These are phyloP conservation scores for Ostrea edulis DNA, from an alignment of 1,140 invertebrate genomes.

Conservation along the genomic window DNA sequence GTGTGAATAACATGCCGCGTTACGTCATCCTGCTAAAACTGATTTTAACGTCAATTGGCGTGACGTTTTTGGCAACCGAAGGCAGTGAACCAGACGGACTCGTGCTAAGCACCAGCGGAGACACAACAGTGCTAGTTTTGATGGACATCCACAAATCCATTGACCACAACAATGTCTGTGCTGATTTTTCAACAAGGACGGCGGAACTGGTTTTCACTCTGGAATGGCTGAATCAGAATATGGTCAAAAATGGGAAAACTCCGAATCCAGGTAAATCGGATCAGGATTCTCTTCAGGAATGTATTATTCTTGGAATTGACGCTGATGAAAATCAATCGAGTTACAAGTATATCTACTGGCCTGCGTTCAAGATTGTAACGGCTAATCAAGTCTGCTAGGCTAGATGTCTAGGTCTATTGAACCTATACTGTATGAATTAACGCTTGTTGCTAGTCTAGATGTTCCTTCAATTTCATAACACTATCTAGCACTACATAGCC, in stretches of 20 bases:
- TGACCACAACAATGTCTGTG: slow-evolving; percentile 9
- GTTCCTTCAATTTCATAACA: no score
- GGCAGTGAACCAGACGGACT: not conserved
- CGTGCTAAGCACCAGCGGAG: not conserved
- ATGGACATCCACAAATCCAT: slow-evolving; percentile 44
- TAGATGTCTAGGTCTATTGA: no score
- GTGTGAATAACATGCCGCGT: not conserved
- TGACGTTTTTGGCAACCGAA: not conserved
- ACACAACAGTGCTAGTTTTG: slow-evolving; percentile 37
- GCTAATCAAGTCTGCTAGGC: no score
- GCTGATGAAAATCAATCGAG: no score
- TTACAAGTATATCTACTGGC: no score
- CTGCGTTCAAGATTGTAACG: no score
- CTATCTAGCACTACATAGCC: no score
- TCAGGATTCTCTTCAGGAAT: not conserved
- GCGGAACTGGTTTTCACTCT: slow-evolving; percentile 36
- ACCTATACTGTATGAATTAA: no score
- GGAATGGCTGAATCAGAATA: slow-evolving; percentile 40
- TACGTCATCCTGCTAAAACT: not conserved
- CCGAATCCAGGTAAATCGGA: not conserved
- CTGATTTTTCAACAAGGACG: not conserved
- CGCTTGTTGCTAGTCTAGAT: no score
- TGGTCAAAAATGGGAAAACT: not conserved
- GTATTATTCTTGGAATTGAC: not conserved
- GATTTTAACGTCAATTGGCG: not conserved